Base-by-base conservation (phyloP, 2,797 vertebrate genomes). In the Telmatherina bonti region DNA sequence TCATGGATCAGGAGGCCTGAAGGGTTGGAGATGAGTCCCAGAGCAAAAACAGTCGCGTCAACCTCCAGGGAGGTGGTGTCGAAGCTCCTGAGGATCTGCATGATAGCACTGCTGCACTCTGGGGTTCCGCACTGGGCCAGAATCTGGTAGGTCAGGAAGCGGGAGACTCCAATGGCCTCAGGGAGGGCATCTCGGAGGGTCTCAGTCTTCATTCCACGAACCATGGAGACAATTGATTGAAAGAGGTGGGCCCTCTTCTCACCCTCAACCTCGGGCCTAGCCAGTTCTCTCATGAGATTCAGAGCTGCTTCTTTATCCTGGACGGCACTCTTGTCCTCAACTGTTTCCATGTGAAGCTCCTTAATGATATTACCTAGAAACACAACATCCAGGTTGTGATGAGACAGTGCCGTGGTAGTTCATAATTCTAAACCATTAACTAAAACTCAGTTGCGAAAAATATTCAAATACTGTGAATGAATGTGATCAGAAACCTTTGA, bases 91-190 rank as follows among this genome's bases (percentile, higher is more conserved):
- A 99, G 89, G 84, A 96, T 93, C 74, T 94, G 94, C 88, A 98
- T 94, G 85, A 99, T 93, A 62, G 91, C 94, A 45, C 93, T 94
- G 72, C 93, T 96, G 87, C 97, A 99, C 79, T 96, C 96, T 13
- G 95, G 93, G 49, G 96, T 97, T 64, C 97, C 97, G 0, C 97
- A 99, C 90, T 99, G 98, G 63, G 89, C 88, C 87, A 99, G 90
- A 51, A 95, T 95, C 91, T 99, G 97, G 63, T 96, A 79, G 24
- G 95, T 96, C 85, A 99, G 83, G 24, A 94, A 89, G 43, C 91
- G 82, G 74, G 92, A 95, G 67, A 93, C 68, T 16, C 89, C 86
- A 15, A 96, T 85, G 81, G 97, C 92, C 79, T 96, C 95, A 1
- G 95, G 93, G 66, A 98, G 68, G 64, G 94, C 91, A 3, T 88